Evolutionary conservation across 2,888 invertebrate genomes (phyloP), one percentile per base, ranked within the genome.

Genomic region (Pollenia amentaria): DNA sequence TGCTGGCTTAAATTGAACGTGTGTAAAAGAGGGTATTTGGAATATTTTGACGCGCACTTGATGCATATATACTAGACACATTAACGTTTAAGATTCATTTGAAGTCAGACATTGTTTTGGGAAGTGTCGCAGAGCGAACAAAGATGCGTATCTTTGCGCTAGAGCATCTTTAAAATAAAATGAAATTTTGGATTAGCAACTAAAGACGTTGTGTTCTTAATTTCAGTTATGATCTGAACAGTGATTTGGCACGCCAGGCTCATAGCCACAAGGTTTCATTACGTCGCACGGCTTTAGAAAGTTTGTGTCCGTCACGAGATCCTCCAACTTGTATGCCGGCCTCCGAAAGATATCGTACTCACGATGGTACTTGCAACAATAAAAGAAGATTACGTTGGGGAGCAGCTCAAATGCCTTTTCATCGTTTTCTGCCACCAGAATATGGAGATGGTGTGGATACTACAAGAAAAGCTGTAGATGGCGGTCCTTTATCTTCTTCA

Each of bases 291-390:
- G 91, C 93, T 9, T 88, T 93, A 48, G 93, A 93, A 89, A 92
- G 91, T 14, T 89, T 93, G 82, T 97, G 97, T 89, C 97, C 97
- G 0, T 94, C 95, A 3, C 94, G 95, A 64, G 96, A 95, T 12
- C 93, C 94, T 3, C 96, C 96, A 0, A 95, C 95, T 88, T 97
- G 97, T 91, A 95, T 96, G 75, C 94, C 95, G 9, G 96, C 96
- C 40, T 95, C 96, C 16, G 95, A 95, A 90, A 94, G 96, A 86
- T 98, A 97, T 93, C 95, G 98, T 75, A 97, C 97, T 1, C 95
- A 97, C 77, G 97, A 98, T 91, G 98, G 98, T 48, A 97, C 97
- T 48, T 98, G 98, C 93, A 98, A 98, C 93, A 98, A 98, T 93
- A 93, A 96, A 73, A 94, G 94, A 75, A 94, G 96, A 72, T 96